These are phyloP conservation scores for Ecliptopera silaceata DNA, from an alignment of 2,888 invertebrate genomes.

Conservation along the genomic window DNA sequence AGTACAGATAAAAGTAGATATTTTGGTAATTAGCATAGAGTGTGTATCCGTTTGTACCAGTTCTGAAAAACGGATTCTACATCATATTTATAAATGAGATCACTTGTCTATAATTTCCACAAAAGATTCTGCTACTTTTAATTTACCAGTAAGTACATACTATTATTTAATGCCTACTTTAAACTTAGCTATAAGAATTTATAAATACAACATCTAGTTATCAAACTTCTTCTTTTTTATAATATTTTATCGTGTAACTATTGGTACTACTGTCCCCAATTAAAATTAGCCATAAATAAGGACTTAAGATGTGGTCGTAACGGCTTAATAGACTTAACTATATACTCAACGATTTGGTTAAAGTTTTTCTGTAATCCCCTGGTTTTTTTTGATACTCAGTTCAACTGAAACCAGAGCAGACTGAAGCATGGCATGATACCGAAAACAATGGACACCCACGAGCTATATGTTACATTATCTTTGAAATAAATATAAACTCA, in stretches of 20 bases:
- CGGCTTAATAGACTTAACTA: neutral
- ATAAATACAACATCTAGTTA: conserved; percentile 26
- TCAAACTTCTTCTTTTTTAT: conserved; percentile 3
- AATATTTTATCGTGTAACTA: neutral
- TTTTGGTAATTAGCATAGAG: neutral
- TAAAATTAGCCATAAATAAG: neutral
- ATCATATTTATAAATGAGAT: conserved; percentile 27
- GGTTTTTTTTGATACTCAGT: neutral
- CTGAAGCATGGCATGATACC: neutral
- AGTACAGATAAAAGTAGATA: neutral
- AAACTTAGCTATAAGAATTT: conserved; percentile 10
- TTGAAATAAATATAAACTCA: neutral
- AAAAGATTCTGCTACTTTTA: conserved; percentile 10
- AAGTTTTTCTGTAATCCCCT: neutral
- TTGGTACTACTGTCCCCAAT: neutral
- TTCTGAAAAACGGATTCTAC: conserved; percentile 10
- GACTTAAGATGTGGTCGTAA: neutral
- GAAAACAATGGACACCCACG: neutral
- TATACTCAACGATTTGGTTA: too few relatives aligned
- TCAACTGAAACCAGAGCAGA: neutral
- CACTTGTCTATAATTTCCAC: conserved; percentile 24
- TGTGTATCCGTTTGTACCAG: conserved; percentile 13
- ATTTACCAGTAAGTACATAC: conserved; percentile 11
- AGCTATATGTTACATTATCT: neutral
- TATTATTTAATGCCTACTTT: conserved; percentile 10